Evolutionary conservation across 2,888 invertebrate genomes (phyloP), one percentile per base, ranked within the genome.

Genomic region (Ophion obscuratus): DNA sequence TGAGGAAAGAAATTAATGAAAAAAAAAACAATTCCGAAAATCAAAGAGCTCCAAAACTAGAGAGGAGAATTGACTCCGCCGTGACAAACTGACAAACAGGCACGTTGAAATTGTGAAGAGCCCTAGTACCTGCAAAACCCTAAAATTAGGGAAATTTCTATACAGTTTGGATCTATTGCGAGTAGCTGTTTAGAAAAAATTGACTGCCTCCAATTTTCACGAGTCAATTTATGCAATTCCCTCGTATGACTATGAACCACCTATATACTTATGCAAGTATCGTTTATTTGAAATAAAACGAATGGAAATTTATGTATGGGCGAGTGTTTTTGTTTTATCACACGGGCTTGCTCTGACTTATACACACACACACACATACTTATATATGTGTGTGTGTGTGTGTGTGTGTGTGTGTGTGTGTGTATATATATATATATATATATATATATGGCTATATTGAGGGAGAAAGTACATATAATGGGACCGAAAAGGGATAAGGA

Each of bases 261-360:
- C 66, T 47, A 20, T 77, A 57, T n/a, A 9, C 44, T 61, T 24
- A 40, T 27, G 2, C 11, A 27, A 20, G 47, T 57, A 70, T 74
- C 62, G 31, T 84, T 74, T 81, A 68, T 74, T 62, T 68, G 70
- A 59, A 66, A 67, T 47, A 31, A 84, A 79, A 81, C 77, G 68
- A 57, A 74, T 62, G 40, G 44, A 68, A 73, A 74, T 66, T 78
- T 79, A 73, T 73, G 73, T 53, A 76, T 7, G n/a, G 81, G 31
- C 68, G 70, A 68, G 47, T 24, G 20, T 70, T 71, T 79, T 78
- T 78, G 74, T 77, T 85, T 85, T 85, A 81, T 85, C 81, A 68
- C 81, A 24, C 20, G 24, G 36, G 62, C 44, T 70, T 64, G 70
- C 31, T 31, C 66, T 71, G 77, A 81, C 73, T 80, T 75, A 36